Conservation (phyloP, 2,113 vertebrate genomes). For the Xenopus laevis region DNA sequence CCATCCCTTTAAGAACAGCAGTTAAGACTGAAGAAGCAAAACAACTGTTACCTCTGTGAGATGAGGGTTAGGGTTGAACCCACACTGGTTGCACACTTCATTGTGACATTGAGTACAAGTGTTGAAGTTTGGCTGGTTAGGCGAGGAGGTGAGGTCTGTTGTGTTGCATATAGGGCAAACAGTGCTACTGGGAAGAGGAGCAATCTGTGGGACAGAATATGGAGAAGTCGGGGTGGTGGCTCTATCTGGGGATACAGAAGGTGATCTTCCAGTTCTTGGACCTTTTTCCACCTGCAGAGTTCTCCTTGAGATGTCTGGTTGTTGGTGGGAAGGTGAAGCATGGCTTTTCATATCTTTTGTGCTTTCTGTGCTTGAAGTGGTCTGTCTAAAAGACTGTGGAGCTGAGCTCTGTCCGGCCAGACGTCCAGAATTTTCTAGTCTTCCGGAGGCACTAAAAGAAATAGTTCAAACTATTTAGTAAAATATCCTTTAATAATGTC, state of each 20-base stretch:
- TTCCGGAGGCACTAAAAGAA: conserved; percentile 63
- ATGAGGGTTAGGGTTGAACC: conserved; percentile 97
- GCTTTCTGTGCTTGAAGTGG: conserved; percentile 51
- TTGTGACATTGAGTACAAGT: conserved; percentile 91
- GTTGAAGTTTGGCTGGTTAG: conserved; percentile 85
- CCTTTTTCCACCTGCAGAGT: conserved; percentile 69
- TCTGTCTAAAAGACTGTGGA: conserved; percentile 57
- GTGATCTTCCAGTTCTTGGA: conserved; percentile 65
- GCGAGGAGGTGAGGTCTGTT: conserved; percentile 83
- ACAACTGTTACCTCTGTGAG: conserved; percentile 84
- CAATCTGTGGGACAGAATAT: conserved; percentile 94
- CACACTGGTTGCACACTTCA: conserved; percentile 96
- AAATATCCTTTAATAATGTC: neutral
- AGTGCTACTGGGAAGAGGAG: conserved; percentile 94
- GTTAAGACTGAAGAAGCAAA: too few species aligned
- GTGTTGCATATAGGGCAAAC: conserved; percentile 97
- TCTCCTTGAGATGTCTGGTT: conserved; percentile 55
- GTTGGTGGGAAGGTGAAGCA: conserved; percentile 50
- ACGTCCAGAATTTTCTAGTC: conserved; percentile 65
- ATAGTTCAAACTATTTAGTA: neutral
- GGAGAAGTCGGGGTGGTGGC: conserved; percentile 90
- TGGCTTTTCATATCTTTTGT: conserved; percentile 61
- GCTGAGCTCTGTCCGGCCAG: conserved; percentile 55
- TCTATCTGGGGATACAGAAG: conserved; percentile 80
- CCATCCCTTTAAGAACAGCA: too few species aligned